phyloP scores from a whole-genome alignment of 2,797 vertebrate genomes.

The Coregonus suidteri region DNA sequence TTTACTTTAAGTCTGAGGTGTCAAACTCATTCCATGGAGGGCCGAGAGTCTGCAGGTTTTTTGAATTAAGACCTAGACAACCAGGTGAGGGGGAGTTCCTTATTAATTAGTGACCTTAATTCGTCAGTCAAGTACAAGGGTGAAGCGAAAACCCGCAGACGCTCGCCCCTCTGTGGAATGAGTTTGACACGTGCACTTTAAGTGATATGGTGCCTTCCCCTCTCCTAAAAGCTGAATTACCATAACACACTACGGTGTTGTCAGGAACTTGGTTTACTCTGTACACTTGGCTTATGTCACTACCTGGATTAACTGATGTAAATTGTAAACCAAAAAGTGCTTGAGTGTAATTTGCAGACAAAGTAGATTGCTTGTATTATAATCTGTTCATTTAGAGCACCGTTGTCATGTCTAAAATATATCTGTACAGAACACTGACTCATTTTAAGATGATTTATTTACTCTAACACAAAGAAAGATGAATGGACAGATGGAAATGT shows the following conservation, averaged over 20 bases:
- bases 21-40: too few relatives aligned
- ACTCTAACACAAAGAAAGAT: constrained; percentile 56
- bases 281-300: constrained; percentile 56
- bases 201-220: constrained; percentile 79
- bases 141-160: too few relatives aligned
- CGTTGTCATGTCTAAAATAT: constrained; percentile 55
- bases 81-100: too few relatives aligned
- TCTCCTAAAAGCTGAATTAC: constrained; percentile 57
- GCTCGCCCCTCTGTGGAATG: too few relatives aligned
- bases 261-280: constrained; percentile 30
- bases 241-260: constrained; percentile 60
- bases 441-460: constrained; percentile 77
- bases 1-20: constrained; percentile 60
- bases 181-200: constrained; percentile 18
- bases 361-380: constrained; percentile 56
- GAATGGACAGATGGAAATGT: constrained; percentile 50
- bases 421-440: constrained; percentile 53
- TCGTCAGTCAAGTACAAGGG: too few relatives aligned
- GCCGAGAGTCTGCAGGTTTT: too few relatives aligned
- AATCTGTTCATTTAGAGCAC: constrained; percentile 39
- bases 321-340: constrained; percentile 21
- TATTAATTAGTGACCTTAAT: too few relatives aligned
- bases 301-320: constrained; percentile 65
- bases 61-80: too few relatives aligned
- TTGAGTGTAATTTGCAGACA: constrained; percentile 33